Base-by-base conservation (phyloP, 2,797 vertebrate species). In the Gallirallus australis region DNA sequence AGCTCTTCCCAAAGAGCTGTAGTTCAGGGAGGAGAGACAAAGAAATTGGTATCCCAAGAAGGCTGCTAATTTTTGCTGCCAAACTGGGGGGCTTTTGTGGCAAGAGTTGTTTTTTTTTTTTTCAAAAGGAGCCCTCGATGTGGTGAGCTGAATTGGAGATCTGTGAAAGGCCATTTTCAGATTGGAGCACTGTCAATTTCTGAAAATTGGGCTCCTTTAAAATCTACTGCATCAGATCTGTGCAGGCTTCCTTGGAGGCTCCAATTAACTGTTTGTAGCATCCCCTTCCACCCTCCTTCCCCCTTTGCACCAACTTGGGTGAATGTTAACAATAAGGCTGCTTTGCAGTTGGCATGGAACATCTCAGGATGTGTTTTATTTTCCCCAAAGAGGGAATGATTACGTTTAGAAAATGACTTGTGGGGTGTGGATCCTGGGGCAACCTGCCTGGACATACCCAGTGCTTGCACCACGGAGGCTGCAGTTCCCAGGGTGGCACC, bases 151-250 rank as follows among this genome's bases (percentile, higher is more conserved):
- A 94, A 96, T 93, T 95, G 93, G 94, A 94, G 93, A 88, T 83
- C 66, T 89, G 60, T 97, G 86, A 94, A 94, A 93, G 80, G 82
- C 89, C 94, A 66, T 84, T 89, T 90, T 93, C 94, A 95, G 93
- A 94, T 90, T 91, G 91, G 83, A 93, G 91, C 87, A 82, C 81
- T 91, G 88, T 93, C 94, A 96, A 96, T 95, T 97, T 93, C 90
- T 89, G 96, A 94, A 96, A 95, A 96, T 96, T 66, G 84, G 91
- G 52, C 86, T 94, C 70, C 88, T 96, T 93, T 79, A 93, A 93
- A 94, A 90, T 76, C 80, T 96, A 23, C 83, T 66, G 8, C 68
- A 69, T 76, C 73, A 93, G 89, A 76, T 82, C 85, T 85, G 19
- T 16, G 69, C 72, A 92, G 93, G 86, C 77, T 66, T 79, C 78